Evolutionary conservation across 2,888 invertebrate species (phyloP), one percentile per base, ranked within the genome.

Genomic region (Ophion ellenae): DNA sequence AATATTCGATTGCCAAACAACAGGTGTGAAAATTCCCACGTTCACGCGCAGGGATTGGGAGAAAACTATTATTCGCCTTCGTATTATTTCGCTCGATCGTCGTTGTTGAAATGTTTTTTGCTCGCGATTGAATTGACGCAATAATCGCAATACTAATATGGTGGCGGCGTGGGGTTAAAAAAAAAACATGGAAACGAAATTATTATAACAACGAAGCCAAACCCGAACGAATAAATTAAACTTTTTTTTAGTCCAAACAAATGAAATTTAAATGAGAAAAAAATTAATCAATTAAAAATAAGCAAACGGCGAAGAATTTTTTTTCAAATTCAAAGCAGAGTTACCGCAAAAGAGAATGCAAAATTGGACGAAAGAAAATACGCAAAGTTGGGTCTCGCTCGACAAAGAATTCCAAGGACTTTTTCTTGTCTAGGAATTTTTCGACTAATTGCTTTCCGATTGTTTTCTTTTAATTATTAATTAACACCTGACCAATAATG

Each of bases 21-120:
- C 17, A 53, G 70, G 70, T 70, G 70, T 24, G 70, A 70, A n/a
- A 70, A 70, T 70, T 70, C 70, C 70, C 70, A 70, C 53, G 53
- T 1, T 28, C 28, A 28, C 53, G 9, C 14, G 45, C 5, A 47
- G 14, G 0, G 17, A 70, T 28, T 53, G 53, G 28, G 20, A 53
- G 28, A 28, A 40, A 36, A 6, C 28, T 53, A 53, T 70, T 2
- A 17, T 53, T 14, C 14, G 53, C 53, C 53, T 53, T 14, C 53
- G 53, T 53, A 53, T 53, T 53, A 53, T 53, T 53, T 14, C 17
- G 17, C 53, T 53, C 11, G 17, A 53, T 53, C 11, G 53, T 53
- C 17, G 53, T 17, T 53, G 53, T 53, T 53, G 53, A 17, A 53
- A 53, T 53, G 14, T 53, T 53, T 53, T 17, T 53, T 17, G 17